Conservation (phyloP, 2,888 invertebrate species). For the Chloroclystis v-ata region DNA sequence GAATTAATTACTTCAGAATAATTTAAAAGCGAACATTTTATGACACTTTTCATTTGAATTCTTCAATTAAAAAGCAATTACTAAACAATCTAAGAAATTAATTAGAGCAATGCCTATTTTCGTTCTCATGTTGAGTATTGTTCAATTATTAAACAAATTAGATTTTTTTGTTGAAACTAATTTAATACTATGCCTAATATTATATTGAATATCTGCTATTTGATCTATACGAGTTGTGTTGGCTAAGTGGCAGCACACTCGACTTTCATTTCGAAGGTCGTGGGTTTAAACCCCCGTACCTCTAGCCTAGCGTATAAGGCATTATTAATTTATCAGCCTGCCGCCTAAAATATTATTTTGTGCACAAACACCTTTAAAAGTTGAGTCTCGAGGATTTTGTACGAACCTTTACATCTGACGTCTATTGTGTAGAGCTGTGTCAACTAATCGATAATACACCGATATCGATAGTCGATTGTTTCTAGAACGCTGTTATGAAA, state of each 20-base stretch:
- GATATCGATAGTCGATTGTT: not conserved
- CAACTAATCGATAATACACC: slow-evolving; percentile 2
- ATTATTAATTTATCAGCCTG: not conserved
- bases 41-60: not conserved
- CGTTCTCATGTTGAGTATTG: not conserved
- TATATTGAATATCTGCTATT: too few relatives aligned
- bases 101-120: not conserved
- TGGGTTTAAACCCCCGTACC: too few relatives aligned
- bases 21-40: too few relatives aligned
- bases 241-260: too few relatives aligned
- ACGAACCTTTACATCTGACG: slow-evolving; percentile 52
- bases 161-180: not conserved
- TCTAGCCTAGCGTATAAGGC: too few relatives aligned
- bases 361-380: slow-evolving; percentile 39
- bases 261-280: too few relatives aligned
- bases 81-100: not conserved
- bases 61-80: slow-evolving; percentile 9
- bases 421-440: slow-evolving; percentile 38
- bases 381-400: slow-evolving; percentile 52
- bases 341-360: slow-evolving; percentile 15
- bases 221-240: too few relatives aligned
- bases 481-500: too few relatives aligned
- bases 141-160: not conserved
- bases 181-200: too few relatives aligned
- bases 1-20: too few relatives aligned